These are phyloP conservation scores for Drosophila yakuba DNA, from an alignment of 1,140 invertebrate species.

Conservation along the genomic window DNA sequence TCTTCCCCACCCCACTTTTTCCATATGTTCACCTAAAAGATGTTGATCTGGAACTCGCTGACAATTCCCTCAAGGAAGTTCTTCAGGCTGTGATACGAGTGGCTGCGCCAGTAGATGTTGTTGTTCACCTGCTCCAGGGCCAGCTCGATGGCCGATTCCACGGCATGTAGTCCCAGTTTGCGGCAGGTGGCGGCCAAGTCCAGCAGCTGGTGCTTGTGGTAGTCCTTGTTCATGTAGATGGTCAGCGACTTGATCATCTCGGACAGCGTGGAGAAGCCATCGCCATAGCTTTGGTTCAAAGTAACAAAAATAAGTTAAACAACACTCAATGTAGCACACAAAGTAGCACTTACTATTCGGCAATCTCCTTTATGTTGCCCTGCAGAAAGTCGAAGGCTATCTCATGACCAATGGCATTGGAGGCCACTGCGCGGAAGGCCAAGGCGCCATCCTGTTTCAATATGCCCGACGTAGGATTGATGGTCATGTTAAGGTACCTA, in stretches of 20 bases:
- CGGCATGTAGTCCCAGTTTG: conserved; percentile 70
- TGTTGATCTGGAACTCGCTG: conserved; percentile 80
- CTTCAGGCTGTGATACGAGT: conserved; percentile 79
- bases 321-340: rapidly evolving
- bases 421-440: conserved; percentile 84
- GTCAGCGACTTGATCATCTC: conserved; percentile 85
- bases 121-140: conserved; percentile 82
- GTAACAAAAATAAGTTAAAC: neutral
- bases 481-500: conserved; percentile 85
- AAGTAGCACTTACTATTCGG: conserved; percentile 84
- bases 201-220: conserved; percentile 77
- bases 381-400: conserved; percentile 86
- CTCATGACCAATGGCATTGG: conserved; percentile 85
- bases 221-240: conserved; percentile 86
- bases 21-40: conserved; percentile 58
- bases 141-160: conserved; percentile 73
- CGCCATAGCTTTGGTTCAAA: conserved; percentile 82
- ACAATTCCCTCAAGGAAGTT: conserved; percentile 75
- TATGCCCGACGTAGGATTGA: conserved; percentile 85
- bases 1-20: neutral
- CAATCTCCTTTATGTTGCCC: conserved; percentile 84
- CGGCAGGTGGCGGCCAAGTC: conserved; percentile 63
- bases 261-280: conserved; percentile 85
- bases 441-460: conserved; percentile 86
- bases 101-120: conserved; percentile 82